Evolutionary conservation across 2,888 invertebrate species (phyloP), one percentile per base, ranked within the genome.

Genomic region (Calameuta pallipes): DNA sequence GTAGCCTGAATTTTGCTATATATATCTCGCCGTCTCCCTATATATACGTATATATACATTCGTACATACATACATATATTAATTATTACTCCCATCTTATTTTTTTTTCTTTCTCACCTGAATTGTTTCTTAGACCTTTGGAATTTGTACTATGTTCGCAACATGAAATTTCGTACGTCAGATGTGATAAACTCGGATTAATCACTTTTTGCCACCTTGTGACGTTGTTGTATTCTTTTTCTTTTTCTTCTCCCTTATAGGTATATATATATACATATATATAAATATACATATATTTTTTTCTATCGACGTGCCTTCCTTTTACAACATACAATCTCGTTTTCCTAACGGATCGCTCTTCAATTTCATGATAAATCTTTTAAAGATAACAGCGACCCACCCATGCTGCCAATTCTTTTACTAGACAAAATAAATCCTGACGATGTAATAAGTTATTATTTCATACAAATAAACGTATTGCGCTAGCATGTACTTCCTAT

Each of bases 381-480:
- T 56, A 56, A 56, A 56, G 23, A 56, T 56, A 56, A 56, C 56
- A 56, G 56, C 56, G 56, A 56, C 56, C 56, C 23, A 56, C 56
- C 56, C 56, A 56, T 56, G 56, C 56, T 56, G 56, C 56, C 56
- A 56, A 56, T 75, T 74, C 75, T 74, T 77, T 74, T 33, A 15
- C 37, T 23, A 35, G 75, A 78, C 75, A 78, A 41, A 34, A 78
- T 15, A 33, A 75, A 75, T 75, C 36, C 68, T 35, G 73, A 75
- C 75, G 75, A 78, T 78, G 78, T 78, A 78, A 75, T 78, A 78
- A 75, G 75, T 78, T 77, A 77, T 77, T 78, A 75, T 78, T 76
- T 78, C 73, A 78, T 78, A 78, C 56, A 31, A 78, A 78, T 78
- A 78, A 78, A 78, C 75, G 71, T 73, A 76, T 73, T 78, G 75